These are phyloP conservation scores for Cossypha polioptera DNA, from an alignment of 2,797 vertebrate genomes.

Conservation along the genomic window DNA sequence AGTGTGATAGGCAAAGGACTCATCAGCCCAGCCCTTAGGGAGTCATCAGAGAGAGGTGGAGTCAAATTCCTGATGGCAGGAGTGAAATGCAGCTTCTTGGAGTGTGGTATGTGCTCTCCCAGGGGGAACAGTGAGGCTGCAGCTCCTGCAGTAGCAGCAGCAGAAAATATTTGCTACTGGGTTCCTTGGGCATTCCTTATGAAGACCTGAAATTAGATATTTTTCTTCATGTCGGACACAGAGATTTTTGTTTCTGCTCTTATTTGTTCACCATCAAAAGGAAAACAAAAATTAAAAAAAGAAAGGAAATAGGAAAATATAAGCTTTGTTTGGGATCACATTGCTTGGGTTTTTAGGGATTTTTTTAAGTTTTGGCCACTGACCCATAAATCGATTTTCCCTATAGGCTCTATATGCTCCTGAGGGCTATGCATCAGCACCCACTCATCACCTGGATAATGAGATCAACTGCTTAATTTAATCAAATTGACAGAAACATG, in stretches of 20 bases:
- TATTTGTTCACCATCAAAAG: not conserved
- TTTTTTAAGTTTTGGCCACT: not conserved
- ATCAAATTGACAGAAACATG: not conserved
- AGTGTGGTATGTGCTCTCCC: not conserved
- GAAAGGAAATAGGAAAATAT: not conserved
- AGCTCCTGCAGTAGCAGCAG: not conserved
- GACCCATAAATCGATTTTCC: not conserved
- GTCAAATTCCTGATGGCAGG: not conserved
- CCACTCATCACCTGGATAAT: not conserved
- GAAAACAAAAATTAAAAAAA: too few relatives aligned
- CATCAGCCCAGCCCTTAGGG: not conserved
- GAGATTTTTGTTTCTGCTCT: not conserved
- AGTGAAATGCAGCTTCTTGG: not conserved
- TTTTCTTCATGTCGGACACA: not conserved
- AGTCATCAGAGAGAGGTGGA: not conserved
- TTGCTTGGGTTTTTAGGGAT: not conserved
- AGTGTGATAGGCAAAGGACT: accelerated
- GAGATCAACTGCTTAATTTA: not conserved
- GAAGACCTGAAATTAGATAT: not conserved
- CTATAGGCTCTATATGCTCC: not conserved
- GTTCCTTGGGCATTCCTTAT: not conserved
- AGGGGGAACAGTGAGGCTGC: accelerated
- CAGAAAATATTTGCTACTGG: not conserved
- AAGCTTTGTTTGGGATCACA: not conserved
- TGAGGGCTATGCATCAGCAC: not conserved